These are phyloP conservation scores for Liodrosophila aerea DNA, from an alignment of 2,888 invertebrate species.

Conservation along the genomic window DNA sequence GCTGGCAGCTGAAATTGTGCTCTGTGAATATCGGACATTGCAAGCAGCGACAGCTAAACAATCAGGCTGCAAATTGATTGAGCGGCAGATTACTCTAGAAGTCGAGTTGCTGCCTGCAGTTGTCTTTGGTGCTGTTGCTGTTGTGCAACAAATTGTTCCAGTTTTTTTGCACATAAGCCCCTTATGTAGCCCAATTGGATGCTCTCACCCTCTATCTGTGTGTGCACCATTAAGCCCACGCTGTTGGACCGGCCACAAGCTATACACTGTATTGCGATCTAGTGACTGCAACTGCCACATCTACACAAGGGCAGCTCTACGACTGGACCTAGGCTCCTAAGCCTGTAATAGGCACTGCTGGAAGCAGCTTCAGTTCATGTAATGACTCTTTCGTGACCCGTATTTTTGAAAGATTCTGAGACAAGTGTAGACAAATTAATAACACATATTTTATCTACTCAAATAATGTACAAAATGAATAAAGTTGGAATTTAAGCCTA, in stretches of 20 bases:
- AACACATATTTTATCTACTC: too few species aligned
- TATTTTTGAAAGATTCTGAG: too few species aligned
- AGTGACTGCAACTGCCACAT: neutral
- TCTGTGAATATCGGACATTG: too few species aligned
- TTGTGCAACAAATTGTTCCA: constrained; percentile 64
- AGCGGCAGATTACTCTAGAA: constrained; percentile 64
- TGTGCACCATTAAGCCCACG: constrained; percentile 4
- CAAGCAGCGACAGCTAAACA: constrained; percentile 47
- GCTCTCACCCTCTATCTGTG: too few species aligned
- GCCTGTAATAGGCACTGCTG: too few species aligned
- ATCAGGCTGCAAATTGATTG: constrained; percentile 72
- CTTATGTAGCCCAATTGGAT: constrained; percentile 45
- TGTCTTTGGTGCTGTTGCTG: constrained; percentile 46
- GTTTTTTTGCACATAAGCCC: constrained; percentile 56
- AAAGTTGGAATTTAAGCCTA: too few species aligned
- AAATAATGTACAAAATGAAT: too few species aligned
- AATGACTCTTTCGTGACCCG: too few species aligned
- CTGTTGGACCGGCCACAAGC: constrained; percentile 28
- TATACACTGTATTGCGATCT: constrained; percentile 57
- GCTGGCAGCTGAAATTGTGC: constrained; percentile 60
- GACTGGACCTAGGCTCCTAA: constrained; percentile 10
- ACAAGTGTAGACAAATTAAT: too few species aligned
- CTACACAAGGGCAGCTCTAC: constrained; percentile 45
- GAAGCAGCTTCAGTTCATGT: too few species aligned
- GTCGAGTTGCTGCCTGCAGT: constrained; percentile 20